phyloP scores from a whole-genome alignment of 2,797 vertebrate genomes.

The Sebastes iracundus region DNA sequence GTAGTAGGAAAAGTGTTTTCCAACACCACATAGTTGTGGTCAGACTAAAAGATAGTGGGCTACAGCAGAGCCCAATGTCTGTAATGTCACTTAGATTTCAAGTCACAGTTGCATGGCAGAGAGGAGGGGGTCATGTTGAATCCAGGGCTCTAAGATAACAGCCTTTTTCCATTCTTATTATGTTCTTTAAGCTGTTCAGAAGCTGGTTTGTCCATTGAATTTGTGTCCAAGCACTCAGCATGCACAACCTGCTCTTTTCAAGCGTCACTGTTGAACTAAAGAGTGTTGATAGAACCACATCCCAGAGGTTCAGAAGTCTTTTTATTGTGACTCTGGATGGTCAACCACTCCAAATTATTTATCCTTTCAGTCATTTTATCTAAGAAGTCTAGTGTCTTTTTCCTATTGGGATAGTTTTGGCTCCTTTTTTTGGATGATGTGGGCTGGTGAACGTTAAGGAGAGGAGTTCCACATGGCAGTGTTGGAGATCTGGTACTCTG shows the following conservation, averaged over 20 bases:
- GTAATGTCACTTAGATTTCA: constrained; percentile 24
- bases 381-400: constrained; percentile 35
- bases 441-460: not conserved
- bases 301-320: constrained; percentile 26
- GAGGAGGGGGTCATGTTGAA: not conserved
- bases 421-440: constrained; percentile 27
- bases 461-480: constrained; percentile 33
- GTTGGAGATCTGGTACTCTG: constrained; percentile 20
- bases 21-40: not conserved
- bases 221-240: constrained; percentile 88
- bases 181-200: constrained; percentile 20
- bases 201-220: constrained; percentile 86
- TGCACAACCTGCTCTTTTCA: constrained; percentile 88
- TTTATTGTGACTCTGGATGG: constrained; percentile 20
- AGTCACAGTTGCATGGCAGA: constrained; percentile 11
- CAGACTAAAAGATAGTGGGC: not conserved
- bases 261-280: constrained; percentile 1
- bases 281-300: constrained; percentile 12
- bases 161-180: not conserved
- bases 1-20: constrained; percentile 2
- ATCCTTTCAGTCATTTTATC: constrained; percentile 28
- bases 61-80: not conserved
- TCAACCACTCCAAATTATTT: constrained; percentile 20
- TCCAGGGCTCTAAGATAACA: constrained; percentile 11
- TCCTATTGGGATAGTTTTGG: constrained; percentile 10